A percentile compares a stretch with the other conserved stretches of the same genome.
phyloP scores from a whole-genome alignment of 2,113 vertebrate genomes.

The Poeciliopsis occidentalis region DNA sequence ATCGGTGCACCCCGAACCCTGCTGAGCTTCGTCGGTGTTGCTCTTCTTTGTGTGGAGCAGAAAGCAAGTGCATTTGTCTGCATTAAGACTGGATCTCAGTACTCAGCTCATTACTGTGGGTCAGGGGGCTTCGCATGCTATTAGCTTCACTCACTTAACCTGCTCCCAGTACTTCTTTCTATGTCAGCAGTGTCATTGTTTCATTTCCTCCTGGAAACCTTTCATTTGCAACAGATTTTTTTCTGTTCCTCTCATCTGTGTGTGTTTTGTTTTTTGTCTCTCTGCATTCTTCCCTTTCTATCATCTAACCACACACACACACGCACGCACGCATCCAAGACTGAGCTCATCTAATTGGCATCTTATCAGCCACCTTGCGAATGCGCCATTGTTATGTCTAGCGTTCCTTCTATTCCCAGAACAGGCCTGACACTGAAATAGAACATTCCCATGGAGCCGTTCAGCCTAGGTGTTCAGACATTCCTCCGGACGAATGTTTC shows the following conservation, averaged over 20 bases:
- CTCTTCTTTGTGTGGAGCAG: not conserved
- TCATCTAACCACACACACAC: slow-evolving; percentile 25
- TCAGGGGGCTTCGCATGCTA: not conserved
- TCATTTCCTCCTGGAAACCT: not conserved
- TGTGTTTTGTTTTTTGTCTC: slow-evolving; percentile 2
- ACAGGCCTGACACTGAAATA: slow-evolving; percentile 68
- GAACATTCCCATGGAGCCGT: slow-evolving; percentile 59
- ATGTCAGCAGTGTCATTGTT: not conserved
- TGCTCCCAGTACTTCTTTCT: not conserved
- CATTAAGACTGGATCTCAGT: not conserved
- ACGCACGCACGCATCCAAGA: slow-evolving; percentile 33
- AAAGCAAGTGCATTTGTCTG: not conserved
- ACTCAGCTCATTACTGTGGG: not conserved
- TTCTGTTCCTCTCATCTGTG: not conserved
- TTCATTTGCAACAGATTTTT: not conserved
- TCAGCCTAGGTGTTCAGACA: slow-evolving; percentile 18
- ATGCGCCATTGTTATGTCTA: slow-evolving; percentile 71
- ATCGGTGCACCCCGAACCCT: too few species aligned
- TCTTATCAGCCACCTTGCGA: slow-evolving; percentile 70
- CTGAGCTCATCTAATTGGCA: slow-evolving; percentile 70
- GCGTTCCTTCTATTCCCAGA: slow-evolving; percentile 70
- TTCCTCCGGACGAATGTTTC: slow-evolving; percentile 39
- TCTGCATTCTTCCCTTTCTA: slow-evolving; percentile 3
- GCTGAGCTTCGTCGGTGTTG: not conserved
- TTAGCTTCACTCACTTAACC: not conserved